These are phyloP conservation scores for Brachylomia viminalis DNA, from an alignment of 2,888 invertebrate species.

Conservation along the genomic window DNA sequence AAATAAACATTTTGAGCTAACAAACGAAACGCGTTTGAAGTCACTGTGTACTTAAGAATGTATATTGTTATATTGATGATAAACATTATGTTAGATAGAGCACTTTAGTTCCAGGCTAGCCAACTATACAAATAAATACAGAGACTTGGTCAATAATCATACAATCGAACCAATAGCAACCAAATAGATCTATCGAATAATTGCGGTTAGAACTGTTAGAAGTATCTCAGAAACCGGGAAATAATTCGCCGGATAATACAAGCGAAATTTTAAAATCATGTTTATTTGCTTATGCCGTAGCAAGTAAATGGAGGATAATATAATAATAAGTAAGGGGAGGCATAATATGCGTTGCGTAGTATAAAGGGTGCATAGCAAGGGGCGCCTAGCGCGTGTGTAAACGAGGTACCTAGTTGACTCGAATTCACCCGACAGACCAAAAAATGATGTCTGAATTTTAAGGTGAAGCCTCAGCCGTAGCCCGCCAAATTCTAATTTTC, in stretches of 20 bases:
- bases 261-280: not conserved
- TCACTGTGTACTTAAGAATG: too few relatives aligned
- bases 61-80: too few relatives aligned
- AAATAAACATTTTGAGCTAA: too few relatives aligned
- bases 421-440: not conserved
- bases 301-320: not conserved
- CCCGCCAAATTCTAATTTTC: too few relatives aligned
- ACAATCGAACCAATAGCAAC: not conserved
- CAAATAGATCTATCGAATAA: not conserved
- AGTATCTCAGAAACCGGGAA: not conserved
- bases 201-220: not conserved
- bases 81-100: too few relatives aligned
- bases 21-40: too few relatives aligned
- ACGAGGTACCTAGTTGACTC: not conserved
- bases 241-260: not conserved
- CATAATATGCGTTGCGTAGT: not conserved
- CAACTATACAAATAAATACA: not conserved
- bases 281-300: slow-evolving; percentile 19
- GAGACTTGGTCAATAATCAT: not conserved
- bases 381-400: not conserved
- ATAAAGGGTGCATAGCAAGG: slow-evolving; percentile 8
- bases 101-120: too few relatives aligned
- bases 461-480: too few relatives aligned
- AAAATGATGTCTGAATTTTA: too few relatives aligned
- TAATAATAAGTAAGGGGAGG: not conserved